phyloP scores from a whole-genome alignment of 2,113 vertebrate species.

The Leucoraja erinaceus region DNA sequence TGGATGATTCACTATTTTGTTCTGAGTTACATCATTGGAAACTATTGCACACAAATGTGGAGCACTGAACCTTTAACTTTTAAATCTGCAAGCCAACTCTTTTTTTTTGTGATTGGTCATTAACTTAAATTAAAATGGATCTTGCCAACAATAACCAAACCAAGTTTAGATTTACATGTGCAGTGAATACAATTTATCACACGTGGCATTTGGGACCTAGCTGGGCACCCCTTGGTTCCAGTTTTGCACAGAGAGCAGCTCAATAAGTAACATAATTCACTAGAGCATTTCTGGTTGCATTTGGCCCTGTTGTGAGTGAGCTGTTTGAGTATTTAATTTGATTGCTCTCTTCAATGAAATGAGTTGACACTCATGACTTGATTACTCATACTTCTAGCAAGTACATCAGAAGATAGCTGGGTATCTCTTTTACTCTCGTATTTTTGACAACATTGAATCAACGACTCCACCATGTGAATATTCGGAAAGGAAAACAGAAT shows the following conservation, averaged over 20 bases:
- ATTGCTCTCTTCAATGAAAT: neutral
- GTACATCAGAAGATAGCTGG: neutral
- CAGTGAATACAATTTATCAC: neutral
- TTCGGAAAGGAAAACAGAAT: neutral
- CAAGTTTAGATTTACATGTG: neutral
- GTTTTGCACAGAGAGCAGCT: neutral
- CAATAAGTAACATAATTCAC: neutral
- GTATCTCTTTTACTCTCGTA: neutral
- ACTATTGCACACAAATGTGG: neutral
- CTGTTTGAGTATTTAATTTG: neutral
- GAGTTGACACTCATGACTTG: conserved; percentile 7
- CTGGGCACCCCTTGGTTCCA: neutral
- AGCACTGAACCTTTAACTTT: neutral
- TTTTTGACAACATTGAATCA: neutral
- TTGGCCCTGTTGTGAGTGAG: neutral
- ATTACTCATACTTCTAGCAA: neutral
- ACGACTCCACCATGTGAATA: too few relatives aligned
- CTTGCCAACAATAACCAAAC: neutral
- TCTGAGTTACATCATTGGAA: neutral
- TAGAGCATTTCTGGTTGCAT: neutral
- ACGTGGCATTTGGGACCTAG: neutral
- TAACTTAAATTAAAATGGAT: neutral
- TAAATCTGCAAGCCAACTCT: neutral
- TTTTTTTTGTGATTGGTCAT: neutral
- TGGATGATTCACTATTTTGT: neutral